Evolutionary conservation across 2,797 vertebrate genomes (phyloP), one percentile per base, ranked within the genome.

Genomic region (Artibeus lituratus): DNA sequence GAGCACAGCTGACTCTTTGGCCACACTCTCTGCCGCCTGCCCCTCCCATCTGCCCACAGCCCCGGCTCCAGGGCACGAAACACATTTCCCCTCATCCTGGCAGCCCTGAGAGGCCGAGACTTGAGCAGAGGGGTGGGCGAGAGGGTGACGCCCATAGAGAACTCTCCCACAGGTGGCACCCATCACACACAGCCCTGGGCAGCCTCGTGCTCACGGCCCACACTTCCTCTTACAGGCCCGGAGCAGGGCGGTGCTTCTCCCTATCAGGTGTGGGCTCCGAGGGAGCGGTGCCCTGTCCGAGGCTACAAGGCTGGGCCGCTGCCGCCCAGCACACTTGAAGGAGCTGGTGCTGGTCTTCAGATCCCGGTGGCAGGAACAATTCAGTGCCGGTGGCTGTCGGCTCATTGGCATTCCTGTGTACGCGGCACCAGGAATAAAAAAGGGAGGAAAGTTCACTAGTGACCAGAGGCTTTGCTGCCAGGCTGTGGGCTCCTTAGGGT

Each of bases 261-360:
- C 26, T 18, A 18, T 44, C 32, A 51, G 65, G 39, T 18, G 5
- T 8, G 4, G 37, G 5, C 26, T 81, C 37, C 0, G 3, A 0
- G 0, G 16, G n/a, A 29, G 37, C 18, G 18, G 51, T 4, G n/a
- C 3, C 24, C 74, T 24, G 1, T 26, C 22, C 51, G 42, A 32
- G 85, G 42, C 35, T 35, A 35, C 18, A 2, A 32, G 19, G 73
- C n/a, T n/a, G 51, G 74, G 73, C n/a, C 37, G 76, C 67, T 16
- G 9, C 29, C 3, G 4, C 9, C 2, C 2, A 32, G 29, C 24
- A 59, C 32, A n/a, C 11, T 19, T 10, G 2, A 7, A 70, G 57
- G 42, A 7, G 11, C 7, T 1, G 15, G 22, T 11, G 42, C 21
- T 21, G 49, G 26, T 69, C 51, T 70, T 14, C 51, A 47, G 19